phyloP scores from a whole-genome alignment of 2,888 invertebrate genomes.

The Limnephilus lunatus region DNA sequence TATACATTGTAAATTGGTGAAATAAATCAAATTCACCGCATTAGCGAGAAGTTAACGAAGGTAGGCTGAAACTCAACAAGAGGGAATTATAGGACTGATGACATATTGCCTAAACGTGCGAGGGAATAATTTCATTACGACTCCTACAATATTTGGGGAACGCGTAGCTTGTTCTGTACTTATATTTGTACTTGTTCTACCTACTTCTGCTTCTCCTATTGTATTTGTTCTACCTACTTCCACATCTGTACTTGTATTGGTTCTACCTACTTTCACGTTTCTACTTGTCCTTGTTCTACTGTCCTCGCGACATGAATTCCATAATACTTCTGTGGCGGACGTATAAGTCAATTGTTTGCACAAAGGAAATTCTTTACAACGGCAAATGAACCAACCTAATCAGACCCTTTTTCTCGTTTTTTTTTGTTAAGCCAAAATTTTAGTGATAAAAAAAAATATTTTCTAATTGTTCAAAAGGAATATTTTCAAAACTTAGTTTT shows the following conservation, averaged over 20 bases:
- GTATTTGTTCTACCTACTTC: background rate
- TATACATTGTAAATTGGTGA: conserved; percentile 51
- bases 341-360: background rate
- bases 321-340: background rate
- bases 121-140: conserved; percentile 56
- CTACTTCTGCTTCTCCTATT: background rate
- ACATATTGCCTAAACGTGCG: conserved; percentile 60
- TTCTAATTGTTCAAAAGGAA: background rate
- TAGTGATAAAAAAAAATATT: background rate
- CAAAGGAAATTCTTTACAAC: background rate
- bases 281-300: background rate
- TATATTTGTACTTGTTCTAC: background rate
- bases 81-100: conserved; percentile 51
- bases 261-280: background rate
- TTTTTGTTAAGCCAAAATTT: background rate
- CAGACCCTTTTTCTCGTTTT: background rate
- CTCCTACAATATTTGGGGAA: conserved; percentile 23
- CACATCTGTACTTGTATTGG: background rate
- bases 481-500: background rate
- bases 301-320: background rate
- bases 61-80: conserved; percentile 50
- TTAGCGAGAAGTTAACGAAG: conserved; percentile 58
- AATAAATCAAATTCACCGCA: conserved; percentile 59
- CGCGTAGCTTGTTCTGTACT: background rate
- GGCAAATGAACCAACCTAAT: background rate